phyloP scores from a whole-genome alignment of 30 jellyfish, hydroid and myxozoan genomes.

The Turritopsis rubra region DNA sequence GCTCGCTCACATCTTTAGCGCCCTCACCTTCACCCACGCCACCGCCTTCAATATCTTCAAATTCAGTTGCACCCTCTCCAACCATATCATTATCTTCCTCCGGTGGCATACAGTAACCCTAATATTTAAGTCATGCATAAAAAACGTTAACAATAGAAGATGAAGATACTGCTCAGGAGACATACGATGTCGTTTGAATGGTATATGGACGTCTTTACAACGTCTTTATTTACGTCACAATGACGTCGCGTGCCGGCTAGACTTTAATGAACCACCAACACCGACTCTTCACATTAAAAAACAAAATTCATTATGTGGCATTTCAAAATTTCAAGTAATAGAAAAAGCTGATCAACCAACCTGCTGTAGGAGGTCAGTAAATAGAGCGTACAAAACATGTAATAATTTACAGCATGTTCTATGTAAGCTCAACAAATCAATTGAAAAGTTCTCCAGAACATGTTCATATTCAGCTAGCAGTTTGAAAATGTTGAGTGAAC shows the following conservation, averaged over 20 bases:
- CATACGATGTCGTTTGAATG: no score
- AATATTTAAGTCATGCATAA: background rate
- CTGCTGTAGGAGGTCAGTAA: slow-evolving; percentile 71
- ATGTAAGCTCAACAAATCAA: slow-evolving; percentile 39
- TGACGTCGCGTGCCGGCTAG: no score
- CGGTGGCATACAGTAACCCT: slow-evolving; percentile 96
- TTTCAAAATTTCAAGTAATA: background rate
- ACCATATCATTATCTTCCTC: slow-evolving; percentile 56
- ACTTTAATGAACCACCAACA: no score
- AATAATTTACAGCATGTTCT: slow-evolving; percentile 73
- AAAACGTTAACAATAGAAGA: no score
- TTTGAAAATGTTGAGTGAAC: slow-evolving; percentile 19
- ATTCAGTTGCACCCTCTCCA: slow-evolving; percentile 93
- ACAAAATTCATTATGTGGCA: no score
- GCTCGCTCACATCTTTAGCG: slow-evolving; percentile 89
- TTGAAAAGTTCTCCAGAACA: slow-evolving; percentile 37
- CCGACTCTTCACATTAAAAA: no score
- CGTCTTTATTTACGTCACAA: no score
- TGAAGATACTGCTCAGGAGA: no score
- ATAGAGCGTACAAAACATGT: slow-evolving; percentile 47
- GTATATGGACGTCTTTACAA: no score
- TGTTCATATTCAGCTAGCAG: slow-evolving; percentile 37
- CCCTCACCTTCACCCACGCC: slow-evolving; percentile 99
- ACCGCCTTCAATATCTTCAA: slow-evolving; percentile 86
- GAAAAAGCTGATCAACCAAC: slow-evolving; percentile 24